Evolutionary conservation across 2,113 vertebrate genomes (phyloP).

Genomic region (Thalassoma bifasciatum): DNA sequence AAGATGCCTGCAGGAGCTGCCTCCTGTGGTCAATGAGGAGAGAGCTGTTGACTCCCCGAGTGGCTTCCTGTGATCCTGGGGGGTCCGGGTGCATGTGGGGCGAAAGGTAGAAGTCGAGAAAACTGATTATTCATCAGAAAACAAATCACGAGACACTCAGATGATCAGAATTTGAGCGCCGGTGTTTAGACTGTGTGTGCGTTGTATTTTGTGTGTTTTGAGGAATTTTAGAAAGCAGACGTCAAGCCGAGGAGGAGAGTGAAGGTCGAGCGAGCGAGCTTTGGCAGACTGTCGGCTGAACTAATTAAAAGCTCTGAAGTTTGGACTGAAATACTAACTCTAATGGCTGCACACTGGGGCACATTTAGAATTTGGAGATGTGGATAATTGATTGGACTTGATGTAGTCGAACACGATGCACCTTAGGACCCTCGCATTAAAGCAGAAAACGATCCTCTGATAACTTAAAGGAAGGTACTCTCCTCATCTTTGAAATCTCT

Average conservation of each 20-base stretch:
- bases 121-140: slow-evolving; percentile 9
- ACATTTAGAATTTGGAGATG: slow-evolving; percentile 54
- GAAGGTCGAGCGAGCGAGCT: slow-evolving; percentile 50
- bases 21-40: slow-evolving; percentile 33
- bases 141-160: no score
- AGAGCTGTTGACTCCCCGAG: slow-evolving; percentile 50
- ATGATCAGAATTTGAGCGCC: slow-evolving; percentile 1
- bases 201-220: not conserved
- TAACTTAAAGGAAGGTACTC: slow-evolving; percentile 7
- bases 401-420: slow-evolving; percentile 29
- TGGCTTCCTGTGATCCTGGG: slow-evolving; percentile 47
- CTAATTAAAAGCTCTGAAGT: slow-evolving; percentile 72
- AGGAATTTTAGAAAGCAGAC: slow-evolving; percentile 46
- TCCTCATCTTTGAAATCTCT: not conserved
- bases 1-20: slow-evolving; percentile 26
- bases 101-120: slow-evolving; percentile 27
- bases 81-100: slow-evolving; percentile 17
- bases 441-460: slow-evolving; percentile 17
- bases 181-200: not conserved
- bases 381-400: slow-evolving; percentile 55
- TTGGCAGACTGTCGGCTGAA: slow-evolving; percentile 56
- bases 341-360: slow-evolving; percentile 54
- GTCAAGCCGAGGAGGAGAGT: slow-evolving; percentile 57
- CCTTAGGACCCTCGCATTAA: slow-evolving; percentile 21
- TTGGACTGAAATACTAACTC: slow-evolving; percentile 58